Evolutionary conservation across 92 coral and sea anemone genomes (phyloP), one percentile per base, ranked within the genome.

Genomic region (Epizoanthus scotinus): DNA sequence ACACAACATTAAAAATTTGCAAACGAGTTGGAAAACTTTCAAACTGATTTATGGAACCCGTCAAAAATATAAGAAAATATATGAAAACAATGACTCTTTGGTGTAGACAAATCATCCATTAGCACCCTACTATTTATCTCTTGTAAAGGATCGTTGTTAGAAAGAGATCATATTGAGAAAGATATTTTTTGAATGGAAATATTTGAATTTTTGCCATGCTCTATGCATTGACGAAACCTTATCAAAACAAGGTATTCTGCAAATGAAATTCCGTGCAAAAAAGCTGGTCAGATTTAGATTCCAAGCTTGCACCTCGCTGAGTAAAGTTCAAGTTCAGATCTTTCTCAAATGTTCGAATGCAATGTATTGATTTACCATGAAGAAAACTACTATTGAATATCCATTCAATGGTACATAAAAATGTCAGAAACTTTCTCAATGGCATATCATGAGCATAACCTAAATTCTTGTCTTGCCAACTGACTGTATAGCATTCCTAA

Each of bases 301-400:
- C 81, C 81, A 34, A 14, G 67, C 22, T 20, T 58, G 81, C 81
- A 75, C 44, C 81, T 67, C 59, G 81, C 81, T 75, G 81, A 50
- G 81, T 21, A 24, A 29, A 60, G 81, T 75, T 75, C 68, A 75
- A 75, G 81, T 75, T 59, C 81, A 59, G 14, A 38, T 8, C 63
- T 34, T n/a, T 13, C 38, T 8, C 21, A 36, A n/a, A 20, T 59
- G 67, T 58, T 55, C 13, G n/a, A 56, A 56, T 55, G 27, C n/a
- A 73, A 57, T 59, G 53, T 29, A 58, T 58, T 21, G 31, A 20
- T 38, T 59, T 57, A 75, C 55, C 8, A 52, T 5, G 69, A 75
- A 29, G 31, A 17, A 8, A 12, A 34, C 40, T 38, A 27, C 31
- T 17, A 58, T 21, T 38, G 81, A 59, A 75, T 36, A 59, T 21